Evolutionary conservation across 30 jellyfish, hydroid and myxozoan species (phyloP), one percentile per base, ranked within the genome.

Genomic region (Clytia hemisphaerica): DNA sequence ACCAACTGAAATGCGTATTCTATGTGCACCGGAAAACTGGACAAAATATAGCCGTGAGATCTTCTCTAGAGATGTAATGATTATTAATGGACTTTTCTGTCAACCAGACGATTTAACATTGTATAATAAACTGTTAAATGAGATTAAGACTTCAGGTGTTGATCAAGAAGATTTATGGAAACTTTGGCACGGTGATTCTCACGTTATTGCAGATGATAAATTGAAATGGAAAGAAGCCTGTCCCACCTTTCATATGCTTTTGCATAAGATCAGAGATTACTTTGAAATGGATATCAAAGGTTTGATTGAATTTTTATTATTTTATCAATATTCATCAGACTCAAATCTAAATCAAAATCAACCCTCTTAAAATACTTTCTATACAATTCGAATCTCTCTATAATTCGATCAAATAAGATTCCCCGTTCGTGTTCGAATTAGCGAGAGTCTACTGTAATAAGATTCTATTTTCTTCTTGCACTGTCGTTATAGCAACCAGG

Each of bases 271-370:
- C 25, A 30, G 75, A 24, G 81, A 69, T 45, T 69, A 32, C 29
- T 69, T 69, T 69, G 71, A 69, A 16, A 69, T 69, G 81, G 81
- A 69, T 69, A 69, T 69, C 9, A 46, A 69, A 69, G 81, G 81
- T 45, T n/a, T n/a, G n/a, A n/a, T n/a, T n/a, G n/a, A n/a, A n/a
- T n/a, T n/a, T n/a, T n/a, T n/a, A n/a, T n/a, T n/a, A n/a, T n/a
- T n/a, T n/a, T n/a, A n/a, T n/a, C n/a, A n/a, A n/a, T n/a, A n/a
- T n/a, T n/a, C n/a, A n/a, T n/a, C n/a, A n/a, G n/a, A n/a, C n/a
- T n/a, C n/a, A n/a, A n/a, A n/a, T n/a, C n/a, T n/a, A n/a, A n/a
- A n/a, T n/a, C n/a, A n/a, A n/a, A n/a, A n/a, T n/a, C n/a, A n/a
- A n/a, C n/a, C n/a, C n/a, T n/a, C n/a, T n/a, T n/a, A n/a, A n/a